phyloP scores from a whole-genome alignment of 2,113 vertebrate genomes.

The Polypterus bichir region DNA sequence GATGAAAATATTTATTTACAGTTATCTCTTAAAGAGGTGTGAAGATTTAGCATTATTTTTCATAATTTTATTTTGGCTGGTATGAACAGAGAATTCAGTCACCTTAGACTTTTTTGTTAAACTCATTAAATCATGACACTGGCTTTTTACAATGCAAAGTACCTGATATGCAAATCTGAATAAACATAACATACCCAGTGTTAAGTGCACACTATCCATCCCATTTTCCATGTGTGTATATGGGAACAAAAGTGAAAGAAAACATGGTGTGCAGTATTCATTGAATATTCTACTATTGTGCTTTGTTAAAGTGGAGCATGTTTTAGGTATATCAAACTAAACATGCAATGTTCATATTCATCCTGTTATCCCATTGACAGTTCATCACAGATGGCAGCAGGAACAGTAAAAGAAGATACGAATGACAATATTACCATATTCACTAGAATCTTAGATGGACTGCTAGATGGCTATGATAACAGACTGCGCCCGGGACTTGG shows the following conservation, averaged over 20 bases:
- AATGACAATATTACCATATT: slow-evolving; percentile 95
- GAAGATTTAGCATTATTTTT: neutral
- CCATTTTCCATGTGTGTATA: neutral
- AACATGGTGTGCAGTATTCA: too few species aligned
- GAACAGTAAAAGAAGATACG: slow-evolving; percentile 62
- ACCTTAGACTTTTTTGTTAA: too few species aligned
- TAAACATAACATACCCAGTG: too few species aligned
- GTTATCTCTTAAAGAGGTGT: neutral
- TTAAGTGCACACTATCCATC: too few species aligned
- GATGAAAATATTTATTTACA: neutral
- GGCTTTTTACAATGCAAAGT: too few species aligned
- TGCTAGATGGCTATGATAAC: slow-evolving; percentile 92
- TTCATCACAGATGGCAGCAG: slow-evolving; percentile 68
- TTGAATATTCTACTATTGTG: too few species aligned
- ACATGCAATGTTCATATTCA: slow-evolving; percentile 10
- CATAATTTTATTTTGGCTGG: neutral
- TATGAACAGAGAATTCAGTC: too few species aligned
- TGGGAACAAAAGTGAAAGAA: neutral
- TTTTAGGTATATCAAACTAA: too few species aligned
- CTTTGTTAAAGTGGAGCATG: too few species aligned
- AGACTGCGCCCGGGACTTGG: slow-evolving; percentile 84
- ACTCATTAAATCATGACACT: too few species aligned
- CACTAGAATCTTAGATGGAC: slow-evolving; percentile 82
- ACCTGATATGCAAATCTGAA: too few species aligned
- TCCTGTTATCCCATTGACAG: slow-evolving; percentile 39